Evolutionary conservation across 1,140 invertebrate genomes (phyloP).

Genomic region (Atta colombica): DNA sequence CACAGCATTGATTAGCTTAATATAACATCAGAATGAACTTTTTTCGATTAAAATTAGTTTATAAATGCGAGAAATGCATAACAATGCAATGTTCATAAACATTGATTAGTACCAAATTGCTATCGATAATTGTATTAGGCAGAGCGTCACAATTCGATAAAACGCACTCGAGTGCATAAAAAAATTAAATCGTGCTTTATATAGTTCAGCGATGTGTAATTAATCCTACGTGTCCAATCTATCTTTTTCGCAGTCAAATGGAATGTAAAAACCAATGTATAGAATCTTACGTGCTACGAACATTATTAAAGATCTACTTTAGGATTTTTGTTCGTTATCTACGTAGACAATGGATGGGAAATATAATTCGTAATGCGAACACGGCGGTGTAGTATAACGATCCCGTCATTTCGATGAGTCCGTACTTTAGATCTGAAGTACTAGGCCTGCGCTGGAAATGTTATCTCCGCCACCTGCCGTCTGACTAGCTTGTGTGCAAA

Average conservation of each 20-base stretch:
- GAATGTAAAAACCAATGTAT: slow-evolving; percentile 41
- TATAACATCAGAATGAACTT: slow-evolving; percentile 20
- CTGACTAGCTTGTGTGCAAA: slow-evolving; percentile 93
- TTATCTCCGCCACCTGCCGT: slow-evolving; percentile 96
- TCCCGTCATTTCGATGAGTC: slow-evolving; percentile 6
- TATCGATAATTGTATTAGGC: slow-evolving; percentile 33
- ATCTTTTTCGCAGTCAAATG: slow-evolving; percentile 10
- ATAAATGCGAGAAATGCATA: slow-evolving; percentile 25
- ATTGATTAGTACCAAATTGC: slow-evolving; percentile 36
- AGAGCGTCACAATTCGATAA: slow-evolving; percentile 23
- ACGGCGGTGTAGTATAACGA: slow-evolving; percentile 10
- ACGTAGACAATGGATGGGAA: not conserved
- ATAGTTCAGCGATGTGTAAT: slow-evolving; percentile 44
- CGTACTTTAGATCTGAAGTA: slow-evolving; percentile 89
- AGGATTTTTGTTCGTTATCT: slow-evolving; percentile 8
- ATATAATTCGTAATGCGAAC: slow-evolving; percentile 27
- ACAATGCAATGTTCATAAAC: slow-evolving; percentile 9
- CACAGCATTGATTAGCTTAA: slow-evolving; percentile 25
- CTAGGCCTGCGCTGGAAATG: slow-evolving; percentile 94
- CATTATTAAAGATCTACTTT: slow-evolving; percentile 27
- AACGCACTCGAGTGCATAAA: slow-evolving; percentile 9
- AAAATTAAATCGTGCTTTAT: not conserved
- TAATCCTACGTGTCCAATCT: not conserved
- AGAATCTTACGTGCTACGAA: slow-evolving; percentile 29
- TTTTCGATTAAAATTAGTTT: slow-evolving; percentile 30